A percentile compares a stretch with the other conserved stretches of the same genome.
Evolutionary conservation across 2,113 vertebrate genomes (phyloP).

Genomic region (Amphiprion ocellaris): DNA sequence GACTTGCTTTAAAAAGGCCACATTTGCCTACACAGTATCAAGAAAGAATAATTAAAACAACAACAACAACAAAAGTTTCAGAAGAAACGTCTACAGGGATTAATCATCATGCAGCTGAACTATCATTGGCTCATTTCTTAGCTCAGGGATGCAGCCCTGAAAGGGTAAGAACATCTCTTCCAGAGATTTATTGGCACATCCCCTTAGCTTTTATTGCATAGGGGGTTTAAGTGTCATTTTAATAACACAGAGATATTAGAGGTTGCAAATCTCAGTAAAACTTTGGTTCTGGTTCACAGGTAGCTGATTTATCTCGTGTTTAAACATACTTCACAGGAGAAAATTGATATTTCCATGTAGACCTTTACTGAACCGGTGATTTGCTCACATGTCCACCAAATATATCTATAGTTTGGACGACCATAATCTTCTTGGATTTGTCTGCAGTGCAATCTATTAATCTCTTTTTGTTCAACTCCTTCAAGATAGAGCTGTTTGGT

Average conservation of each 20-base stretch:
- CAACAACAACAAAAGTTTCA: constrained; percentile 24
- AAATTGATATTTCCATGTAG: not conserved
- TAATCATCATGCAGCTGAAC: constrained; percentile 48
- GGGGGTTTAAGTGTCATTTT: constrained; percentile 75
- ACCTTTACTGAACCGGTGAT: not conserved
- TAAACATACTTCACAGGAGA: not conserved
- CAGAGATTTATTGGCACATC: constrained; percentile 70
- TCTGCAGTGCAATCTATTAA: not conserved
- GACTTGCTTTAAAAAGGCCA: constrained; percentile 54
- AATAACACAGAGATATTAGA: constrained; percentile 75
- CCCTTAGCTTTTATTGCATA: constrained; percentile 71
- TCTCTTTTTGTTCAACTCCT: not conserved
- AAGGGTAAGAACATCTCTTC: constrained; percentile 38
- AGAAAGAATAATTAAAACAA: constrained; percentile 27
- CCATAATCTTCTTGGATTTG: not conserved
- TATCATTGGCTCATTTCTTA: constrained; percentile 41
- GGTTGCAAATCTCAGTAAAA: constrained; percentile 55
- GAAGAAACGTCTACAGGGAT: constrained; percentile 26
- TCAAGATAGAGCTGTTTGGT: constrained; percentile 14
- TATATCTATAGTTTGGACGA: not conserved
- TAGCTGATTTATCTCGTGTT: constrained; percentile 35
- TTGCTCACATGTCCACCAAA: not conserved
- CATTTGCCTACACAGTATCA: constrained; percentile 24
- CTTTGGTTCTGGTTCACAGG: constrained; percentile 46
- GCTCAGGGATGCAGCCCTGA: constrained; percentile 35